A percentile compares a stretch with the other conserved stretches of the same genome.
phyloP scores from a whole-genome alignment of 2,797 vertebrate species.

The Pogonophryne albipinna region DNA sequence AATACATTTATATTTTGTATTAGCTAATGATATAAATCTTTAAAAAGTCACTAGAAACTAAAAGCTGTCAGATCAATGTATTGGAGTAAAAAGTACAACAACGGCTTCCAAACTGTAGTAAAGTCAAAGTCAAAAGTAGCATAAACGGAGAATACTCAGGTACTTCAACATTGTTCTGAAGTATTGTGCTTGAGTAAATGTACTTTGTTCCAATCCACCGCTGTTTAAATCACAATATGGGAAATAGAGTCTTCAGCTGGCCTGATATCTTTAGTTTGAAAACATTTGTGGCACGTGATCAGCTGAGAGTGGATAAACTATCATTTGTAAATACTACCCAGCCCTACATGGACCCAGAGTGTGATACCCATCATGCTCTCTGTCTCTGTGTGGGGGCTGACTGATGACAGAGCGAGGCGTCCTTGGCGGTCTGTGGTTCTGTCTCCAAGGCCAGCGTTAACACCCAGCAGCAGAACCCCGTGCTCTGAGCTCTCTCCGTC shows the following conservation, averaged over 20 bases:
- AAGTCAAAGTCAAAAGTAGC: no score
- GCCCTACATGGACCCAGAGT: slow-evolving; percentile 5
- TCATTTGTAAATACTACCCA: slow-evolving; percentile 1
- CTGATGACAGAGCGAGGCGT: slow-evolving; percentile 55
- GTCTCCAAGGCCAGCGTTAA: slow-evolving; percentile 32
- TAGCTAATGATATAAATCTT: no score
- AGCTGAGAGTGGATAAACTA: neutral
- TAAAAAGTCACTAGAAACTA: no score
- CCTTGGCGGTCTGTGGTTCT: slow-evolving; percentile 73
- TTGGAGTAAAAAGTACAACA: no score
- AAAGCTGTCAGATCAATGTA: no score
- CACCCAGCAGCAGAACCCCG: slow-evolving; percentile 11
- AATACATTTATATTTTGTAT: no score
- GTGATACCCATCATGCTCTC: slow-evolving; percentile 36
- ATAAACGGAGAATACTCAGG: no score
- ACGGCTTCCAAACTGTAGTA: no score
- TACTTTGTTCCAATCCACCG: no score
- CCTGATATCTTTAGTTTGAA: neutral
- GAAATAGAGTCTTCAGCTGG: neutral
- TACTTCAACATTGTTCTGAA: no score
- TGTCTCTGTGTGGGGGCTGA: slow-evolving; percentile 58
- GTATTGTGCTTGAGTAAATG: no score
- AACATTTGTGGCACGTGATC: slow-evolving; percentile 8
- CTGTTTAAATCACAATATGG: slow-evolving; percentile 4
- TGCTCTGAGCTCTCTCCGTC: neutral